Conservation (phyloP, 2,113 vertebrate species). For the Himantopus leucocephalus region DNA sequence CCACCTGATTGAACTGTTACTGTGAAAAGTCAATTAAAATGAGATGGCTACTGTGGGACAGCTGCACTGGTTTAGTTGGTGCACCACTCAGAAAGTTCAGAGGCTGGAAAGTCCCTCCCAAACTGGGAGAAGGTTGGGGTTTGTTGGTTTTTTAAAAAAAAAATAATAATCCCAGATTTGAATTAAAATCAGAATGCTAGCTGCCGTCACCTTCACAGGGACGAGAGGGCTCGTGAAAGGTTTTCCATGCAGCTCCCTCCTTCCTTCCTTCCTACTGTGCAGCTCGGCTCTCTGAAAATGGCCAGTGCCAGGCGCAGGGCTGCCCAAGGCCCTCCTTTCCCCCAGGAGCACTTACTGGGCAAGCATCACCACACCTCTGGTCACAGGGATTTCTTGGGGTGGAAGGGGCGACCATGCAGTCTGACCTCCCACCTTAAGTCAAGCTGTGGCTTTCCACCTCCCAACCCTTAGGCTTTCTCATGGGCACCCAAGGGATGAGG, state of each 20-base stretch:
- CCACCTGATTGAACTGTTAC: neutral
- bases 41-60: neutral
- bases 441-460: neutral
- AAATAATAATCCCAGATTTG: neutral
- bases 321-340: neutral
- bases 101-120: neutral
- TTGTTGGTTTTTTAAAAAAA: neutral
- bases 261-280: neutral
- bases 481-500: neutral
- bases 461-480: neutral
- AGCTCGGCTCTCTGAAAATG: neutral
- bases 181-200: neutral
- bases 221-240: rapidly evolving
- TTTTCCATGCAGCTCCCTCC: neutral
- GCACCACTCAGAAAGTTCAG: neutral
- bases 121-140: neutral
- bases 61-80: rapidly evolving
- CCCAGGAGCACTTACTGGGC: neutral
- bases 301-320: neutral
- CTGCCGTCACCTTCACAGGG: neutral
- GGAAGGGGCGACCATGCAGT: neutral
- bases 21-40: constrained; percentile 1
- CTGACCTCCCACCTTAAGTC: neutral
- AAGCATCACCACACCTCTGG: neutral
- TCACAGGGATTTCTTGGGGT: neutral